Evolutionary conservation across 23 tunicate genomes (phyloP).

Genomic region (Clavelina lepadiformis): DNA sequence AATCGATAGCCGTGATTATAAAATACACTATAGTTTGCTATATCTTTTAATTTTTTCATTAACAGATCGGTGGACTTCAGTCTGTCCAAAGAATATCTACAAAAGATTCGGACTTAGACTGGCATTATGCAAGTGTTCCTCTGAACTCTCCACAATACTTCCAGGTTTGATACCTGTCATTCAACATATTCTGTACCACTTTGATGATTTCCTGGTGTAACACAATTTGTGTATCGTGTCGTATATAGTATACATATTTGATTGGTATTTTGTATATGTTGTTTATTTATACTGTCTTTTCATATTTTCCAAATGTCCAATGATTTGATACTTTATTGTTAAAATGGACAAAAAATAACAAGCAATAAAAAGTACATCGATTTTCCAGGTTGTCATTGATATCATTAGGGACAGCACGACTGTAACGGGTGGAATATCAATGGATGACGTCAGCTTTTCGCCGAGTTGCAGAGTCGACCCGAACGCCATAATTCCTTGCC

Average conservation of each 20-base stretch:
- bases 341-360: too few species aligned
- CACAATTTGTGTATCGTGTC: too few species aligned
- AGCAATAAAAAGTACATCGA: too few species aligned
- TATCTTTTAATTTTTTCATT: background rate
- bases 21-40: background rate
- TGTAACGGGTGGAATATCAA: slow-evolving; percentile 60
- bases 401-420: slow-evolving; percentile 10
- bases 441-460: slow-evolving; percentile 91
- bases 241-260: too few species aligned
- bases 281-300: too few species aligned
- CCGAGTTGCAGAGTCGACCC: slow-evolving; percentile 84
- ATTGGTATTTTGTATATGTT: too few species aligned
- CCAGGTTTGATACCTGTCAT: too few species aligned
- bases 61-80: slow-evolving; percentile 22
- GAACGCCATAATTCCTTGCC: slow-evolving; percentile 59
- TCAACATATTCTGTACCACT: too few species aligned
- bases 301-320: too few species aligned
- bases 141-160: slow-evolving; percentile 50
- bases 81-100: slow-evolving; percentile 18
- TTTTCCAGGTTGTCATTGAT: slow-evolving; percentile 59
- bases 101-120: slow-evolving; percentile 19
- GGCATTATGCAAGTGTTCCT: slow-evolving; percentile 34
- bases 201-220: too few species aligned
- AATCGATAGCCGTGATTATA: background rate
- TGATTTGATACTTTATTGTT: too few species aligned